Evolutionary conservation across 2,113 vertebrate species (phyloP).

Genomic region (Tichodroma muraria): DNA sequence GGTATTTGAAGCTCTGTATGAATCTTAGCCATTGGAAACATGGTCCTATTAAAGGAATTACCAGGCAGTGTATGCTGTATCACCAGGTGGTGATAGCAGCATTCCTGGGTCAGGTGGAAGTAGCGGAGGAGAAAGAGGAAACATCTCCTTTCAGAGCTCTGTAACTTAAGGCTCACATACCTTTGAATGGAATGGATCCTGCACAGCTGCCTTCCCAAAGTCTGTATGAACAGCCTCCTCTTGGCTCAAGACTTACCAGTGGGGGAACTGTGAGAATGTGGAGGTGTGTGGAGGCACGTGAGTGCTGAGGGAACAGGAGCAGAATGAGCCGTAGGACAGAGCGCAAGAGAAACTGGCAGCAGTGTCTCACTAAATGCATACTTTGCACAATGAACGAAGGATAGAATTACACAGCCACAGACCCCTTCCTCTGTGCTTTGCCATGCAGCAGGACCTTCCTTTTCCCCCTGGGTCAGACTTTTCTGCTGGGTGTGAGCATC

Average conservation of each 20-base stretch:
- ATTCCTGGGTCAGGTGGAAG: background rate
- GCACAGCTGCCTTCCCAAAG: background rate
- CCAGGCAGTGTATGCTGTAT: no score
- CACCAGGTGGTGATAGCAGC: background rate
- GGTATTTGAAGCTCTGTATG: background rate
- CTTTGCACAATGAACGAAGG: background rate
- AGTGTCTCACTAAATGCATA: background rate
- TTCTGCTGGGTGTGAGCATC: background rate
- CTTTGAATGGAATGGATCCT: background rate
- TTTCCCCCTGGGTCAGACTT: background rate
- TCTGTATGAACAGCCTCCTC: background rate
- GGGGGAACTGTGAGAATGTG: rapidly evolving
- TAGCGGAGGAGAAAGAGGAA: background rate
- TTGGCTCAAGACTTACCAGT: background rate
- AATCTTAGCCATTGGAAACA: background rate
- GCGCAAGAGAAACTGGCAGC: background rate
- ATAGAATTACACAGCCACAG: background rate
- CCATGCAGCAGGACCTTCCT: background rate
- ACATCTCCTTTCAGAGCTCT: background rate
- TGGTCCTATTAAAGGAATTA: background rate
- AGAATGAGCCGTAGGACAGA: background rate
- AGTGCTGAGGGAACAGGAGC: background rate
- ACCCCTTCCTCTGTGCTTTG: background rate
- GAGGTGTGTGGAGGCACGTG: background rate
- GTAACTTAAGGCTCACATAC: background rate